phyloP scores from a whole-genome alignment of 2,888 invertebrate species.

The Brachyopa scutellaris region DNA sequence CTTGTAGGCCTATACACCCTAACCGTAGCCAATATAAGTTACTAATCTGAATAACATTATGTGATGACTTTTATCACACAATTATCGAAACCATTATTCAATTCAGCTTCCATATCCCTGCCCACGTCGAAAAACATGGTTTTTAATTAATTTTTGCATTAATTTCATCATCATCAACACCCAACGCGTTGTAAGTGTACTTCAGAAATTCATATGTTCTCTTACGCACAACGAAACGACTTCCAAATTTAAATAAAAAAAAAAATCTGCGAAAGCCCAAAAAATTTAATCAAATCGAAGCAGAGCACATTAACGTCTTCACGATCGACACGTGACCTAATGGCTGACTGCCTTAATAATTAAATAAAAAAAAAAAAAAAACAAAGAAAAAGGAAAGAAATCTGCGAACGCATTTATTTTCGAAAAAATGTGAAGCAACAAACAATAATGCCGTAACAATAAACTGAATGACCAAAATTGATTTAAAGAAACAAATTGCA shows the following conservation, averaged over 20 bases:
- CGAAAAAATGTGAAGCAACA: constrained; percentile 55
- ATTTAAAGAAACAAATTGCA: constrained; percentile 33
- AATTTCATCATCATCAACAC: not conserved
- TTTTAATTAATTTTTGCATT: not conserved
- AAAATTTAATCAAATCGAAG: constrained; percentile 33
- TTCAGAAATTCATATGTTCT: no score
- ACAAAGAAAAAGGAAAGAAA: not conserved
- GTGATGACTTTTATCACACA: not conserved
- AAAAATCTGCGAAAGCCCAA: constrained; percentile 24
- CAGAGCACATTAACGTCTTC: constrained; percentile 26
- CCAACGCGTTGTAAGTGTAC: no score
- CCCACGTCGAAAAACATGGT: not conserved
- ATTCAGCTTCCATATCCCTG: no score
- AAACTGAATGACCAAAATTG: constrained; percentile 25
- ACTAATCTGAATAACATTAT: no score
- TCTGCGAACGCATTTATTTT: constrained; percentile 31
- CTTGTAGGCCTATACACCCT: no score
- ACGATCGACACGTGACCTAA: constrained; percentile 61
- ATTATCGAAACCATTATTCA: no score
- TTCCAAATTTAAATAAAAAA: no score
- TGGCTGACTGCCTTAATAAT: constrained; percentile 32
- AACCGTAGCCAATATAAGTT: no score
- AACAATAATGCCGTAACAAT: constrained; percentile 19
- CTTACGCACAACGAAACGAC: no score
- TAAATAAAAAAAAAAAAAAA: constrained; percentile 2